Conservation (phyloP, 2,888 invertebrate genomes). For the Lomographa bimaculata region DNA sequence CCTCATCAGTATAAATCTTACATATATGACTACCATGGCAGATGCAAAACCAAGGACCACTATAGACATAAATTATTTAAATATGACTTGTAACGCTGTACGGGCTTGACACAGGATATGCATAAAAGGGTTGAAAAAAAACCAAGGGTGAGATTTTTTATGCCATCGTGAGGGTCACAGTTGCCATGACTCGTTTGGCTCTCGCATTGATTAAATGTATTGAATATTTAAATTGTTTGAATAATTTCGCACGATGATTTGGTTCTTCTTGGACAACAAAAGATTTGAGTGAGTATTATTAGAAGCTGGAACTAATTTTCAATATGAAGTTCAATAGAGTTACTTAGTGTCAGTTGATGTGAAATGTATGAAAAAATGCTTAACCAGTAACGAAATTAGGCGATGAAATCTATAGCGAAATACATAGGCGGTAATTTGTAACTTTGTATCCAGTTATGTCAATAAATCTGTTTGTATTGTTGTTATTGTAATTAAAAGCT, state of each 20-base stretch:
- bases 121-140: conserved; percentile 79
- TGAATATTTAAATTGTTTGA: conserved; percentile 61
- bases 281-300: conserved; percentile 9
- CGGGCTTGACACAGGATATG: conserved; percentile 75
- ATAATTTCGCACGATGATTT: conserved; percentile 69
- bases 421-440: too few relatives aligned
- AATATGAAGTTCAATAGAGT: conserved; percentile 13
- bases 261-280: conserved; percentile 19
- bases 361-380: too few relatives aligned
- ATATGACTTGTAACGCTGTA: conserved; percentile 80
- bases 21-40: conserved; percentile 48
- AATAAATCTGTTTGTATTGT: too few relatives aligned
- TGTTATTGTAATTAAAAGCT: too few relatives aligned
- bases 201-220: conserved; percentile 62
- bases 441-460: too few relatives aligned
- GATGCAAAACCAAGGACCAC: conserved; percentile 69
- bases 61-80: conserved; percentile 79
- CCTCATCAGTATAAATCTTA: conserved; percentile 29
- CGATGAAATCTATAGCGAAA: too few relatives aligned
- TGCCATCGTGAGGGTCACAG: conserved; percentile 54
- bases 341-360: too few relatives aligned
- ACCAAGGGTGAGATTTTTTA: conserved; percentile 73
- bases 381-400: too few relatives aligned
- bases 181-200: conserved; percentile 39
- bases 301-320: conserved; percentile 21